These are phyloP conservation scores for Hartigia nigra DNA, from an alignment of 2,888 invertebrate species.

Conservation along the genomic window DNA sequence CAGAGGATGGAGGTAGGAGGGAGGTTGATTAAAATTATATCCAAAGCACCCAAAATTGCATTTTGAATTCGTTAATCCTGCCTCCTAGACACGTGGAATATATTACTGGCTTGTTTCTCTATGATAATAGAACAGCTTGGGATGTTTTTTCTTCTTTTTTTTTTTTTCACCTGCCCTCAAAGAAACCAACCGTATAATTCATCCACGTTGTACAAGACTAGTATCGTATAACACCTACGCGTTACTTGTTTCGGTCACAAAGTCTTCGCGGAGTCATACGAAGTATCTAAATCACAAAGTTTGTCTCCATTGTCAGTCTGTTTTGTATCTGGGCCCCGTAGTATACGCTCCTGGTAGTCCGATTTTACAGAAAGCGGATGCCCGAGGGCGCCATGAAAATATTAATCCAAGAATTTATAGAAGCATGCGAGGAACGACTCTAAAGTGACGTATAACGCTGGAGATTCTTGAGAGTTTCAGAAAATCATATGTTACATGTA, in stretches of 20 bases:
- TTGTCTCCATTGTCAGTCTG: background rate
- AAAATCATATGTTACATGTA: background rate
- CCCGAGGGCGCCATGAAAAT: conserved; percentile 9
- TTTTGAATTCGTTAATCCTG: too few relatives aligned
- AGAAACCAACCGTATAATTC: background rate
- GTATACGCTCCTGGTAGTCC: background rate
- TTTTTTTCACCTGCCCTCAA: background rate
- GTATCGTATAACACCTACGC: background rate
- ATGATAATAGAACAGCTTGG: background rate
- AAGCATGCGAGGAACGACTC: conserved; percentile 2
- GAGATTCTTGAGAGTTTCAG: conserved; percentile 12
- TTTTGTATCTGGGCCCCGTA: background rate
- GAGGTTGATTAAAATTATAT: background rate
- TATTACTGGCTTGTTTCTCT: background rate
- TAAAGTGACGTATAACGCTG: conserved; percentile 7
- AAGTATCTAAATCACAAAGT: background rate
- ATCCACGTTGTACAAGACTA: background rate
- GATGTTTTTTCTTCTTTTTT: background rate
- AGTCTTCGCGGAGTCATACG: background rate
- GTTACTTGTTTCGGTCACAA: background rate
- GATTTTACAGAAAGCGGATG: background rate
- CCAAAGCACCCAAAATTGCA: background rate
- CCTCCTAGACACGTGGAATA: background rate
- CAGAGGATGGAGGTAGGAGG: too few relatives aligned
- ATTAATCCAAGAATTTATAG: conserved; percentile 37